Percentiles rank a stretch among this genome's conserved stretches.
Evolutionary conservation across 2,888 invertebrate species (phyloP).

Genomic region (Hofmannophila pseudospretella): DNA sequence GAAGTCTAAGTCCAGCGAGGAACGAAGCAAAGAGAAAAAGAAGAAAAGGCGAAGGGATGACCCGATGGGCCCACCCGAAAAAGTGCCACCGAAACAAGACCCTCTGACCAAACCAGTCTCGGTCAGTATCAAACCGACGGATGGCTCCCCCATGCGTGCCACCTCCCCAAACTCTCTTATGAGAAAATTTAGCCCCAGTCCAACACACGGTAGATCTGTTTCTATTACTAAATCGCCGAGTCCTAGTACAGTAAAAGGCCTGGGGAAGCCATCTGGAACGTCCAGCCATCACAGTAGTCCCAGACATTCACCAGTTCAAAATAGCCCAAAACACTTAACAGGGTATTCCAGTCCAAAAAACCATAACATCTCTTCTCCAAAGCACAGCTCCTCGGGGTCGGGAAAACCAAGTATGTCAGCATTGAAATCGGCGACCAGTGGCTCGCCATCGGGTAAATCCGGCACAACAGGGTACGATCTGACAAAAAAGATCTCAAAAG

Average conservation of each 20-base stretch:
- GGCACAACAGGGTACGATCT: slow-evolving; percentile 73
- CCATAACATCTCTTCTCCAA: slow-evolving; percentile 88
- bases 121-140: slow-evolving; percentile 84
- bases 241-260: slow-evolving; percentile 55
- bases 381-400: slow-evolving; percentile 84
- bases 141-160: slow-evolving; percentile 79
- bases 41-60: slow-evolving; percentile 86
- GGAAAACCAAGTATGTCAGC: slow-evolving; percentile 95
- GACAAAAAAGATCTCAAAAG: slow-evolving; percentile 75
- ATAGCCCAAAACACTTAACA: slow-evolving; percentile 85
- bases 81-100: slow-evolving; percentile 85
- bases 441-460: slow-evolving; percentile 82
- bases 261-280: slow-evolving; percentile 70
- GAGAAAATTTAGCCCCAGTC: slow-evolving; percentile 85
- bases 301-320: slow-evolving; percentile 86
- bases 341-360: slow-evolving; percentile 87
- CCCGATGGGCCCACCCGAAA: slow-evolving; percentile 90
- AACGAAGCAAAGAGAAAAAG: slow-evolving; percentile 81
- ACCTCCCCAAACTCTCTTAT: slow-evolving; percentile 82
- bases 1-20: slow-evolving; percentile 65
- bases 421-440: slow-evolving; percentile 86
- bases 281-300: slow-evolving; percentile 81
- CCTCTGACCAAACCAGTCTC: slow-evolving; percentile 84
- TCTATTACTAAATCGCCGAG: slow-evolving; percentile 81
- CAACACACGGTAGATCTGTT: slow-evolving; percentile 81